Conservation (phyloP, 2,797 vertebrate genomes). For the Halcyon chelicuti region DNA sequence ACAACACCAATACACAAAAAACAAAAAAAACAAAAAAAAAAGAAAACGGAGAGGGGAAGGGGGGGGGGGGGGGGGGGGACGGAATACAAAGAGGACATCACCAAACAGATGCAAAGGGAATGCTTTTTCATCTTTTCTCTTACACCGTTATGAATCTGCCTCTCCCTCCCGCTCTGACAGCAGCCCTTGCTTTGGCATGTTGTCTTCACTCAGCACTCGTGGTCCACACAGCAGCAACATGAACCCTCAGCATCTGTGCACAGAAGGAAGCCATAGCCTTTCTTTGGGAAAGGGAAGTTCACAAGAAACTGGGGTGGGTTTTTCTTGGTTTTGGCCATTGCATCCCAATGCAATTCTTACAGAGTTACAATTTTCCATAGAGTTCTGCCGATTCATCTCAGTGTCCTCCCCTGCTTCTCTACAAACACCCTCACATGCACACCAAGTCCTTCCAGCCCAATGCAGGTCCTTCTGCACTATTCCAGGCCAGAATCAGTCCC, state of each 20-base stretch:
- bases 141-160: not conserved
- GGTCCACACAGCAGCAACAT: not conserved
- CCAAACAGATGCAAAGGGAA: not conserved
- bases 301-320: rapidly evolving
- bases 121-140: not conserved
- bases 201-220: not conserved
- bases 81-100: not conserved
- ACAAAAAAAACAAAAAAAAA: too few species aligned
- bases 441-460: not conserved
- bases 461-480: not conserved
- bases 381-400: not conserved
- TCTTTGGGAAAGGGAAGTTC: not conserved
- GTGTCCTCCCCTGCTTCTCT: not conserved
- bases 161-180: not conserved
- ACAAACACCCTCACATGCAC: rapidly evolving
- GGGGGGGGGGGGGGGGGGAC: too few species aligned
- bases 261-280: not conserved
- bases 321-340: not conserved
- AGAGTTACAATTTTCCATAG: not conserved
- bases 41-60: too few species aligned
- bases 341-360: not conserved
- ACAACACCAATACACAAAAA: too few species aligned
- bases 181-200: not conserved
- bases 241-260: not conserved
- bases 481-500: not conserved